A percentile compares a stretch with the other conserved stretches of the same genome.
These are phyloP conservation scores for Merops nubicus DNA, from an alignment of 2,113 vertebrate genomes.

Conservation along the genomic window DNA sequence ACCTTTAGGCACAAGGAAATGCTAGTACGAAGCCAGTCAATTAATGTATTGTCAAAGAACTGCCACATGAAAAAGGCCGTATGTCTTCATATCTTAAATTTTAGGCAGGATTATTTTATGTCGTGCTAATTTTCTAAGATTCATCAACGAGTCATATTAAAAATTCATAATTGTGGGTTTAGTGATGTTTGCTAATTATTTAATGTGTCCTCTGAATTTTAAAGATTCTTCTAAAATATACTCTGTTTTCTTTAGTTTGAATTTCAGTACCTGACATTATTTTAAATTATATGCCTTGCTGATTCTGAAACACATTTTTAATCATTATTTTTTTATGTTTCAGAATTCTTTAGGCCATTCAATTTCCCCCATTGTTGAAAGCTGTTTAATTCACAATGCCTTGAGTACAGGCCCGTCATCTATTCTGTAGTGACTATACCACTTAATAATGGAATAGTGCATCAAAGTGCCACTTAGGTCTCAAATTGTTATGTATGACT, in stretches of 20 bases:
- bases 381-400: conserved; percentile 78
- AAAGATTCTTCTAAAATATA: conserved; percentile 59
- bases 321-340: conserved; percentile 75
- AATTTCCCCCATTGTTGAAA: conserved; percentile 64
- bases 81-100: conserved; percentile 22
- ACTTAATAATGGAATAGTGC: conserved; percentile 84
- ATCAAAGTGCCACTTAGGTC: conserved; percentile 86
- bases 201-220: conserved; percentile 60
- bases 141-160: conserved; percentile 13
- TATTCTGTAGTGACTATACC: conserved; percentile 80
- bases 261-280: conserved; percentile 55
- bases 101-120: neutral
- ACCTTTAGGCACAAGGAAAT: conserved; percentile 71
- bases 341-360: conserved; percentile 66
- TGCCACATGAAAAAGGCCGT: neutral
- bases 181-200: conserved; percentile 59
- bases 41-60: conserved; percentile 57
- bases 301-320: conserved; percentile 73
- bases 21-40: conserved; percentile 39
- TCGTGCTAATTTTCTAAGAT: neutral
- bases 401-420: conserved; percentile 76
- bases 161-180: conserved; percentile 62
- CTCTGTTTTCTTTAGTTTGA: conserved; percentile 68
- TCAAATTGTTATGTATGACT: conserved; percentile 87
- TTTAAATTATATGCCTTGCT: conserved; percentile 71